Base-by-base conservation (phyloP, 2,888 invertebrate genomes). In the Hololepta plana region DNA sequence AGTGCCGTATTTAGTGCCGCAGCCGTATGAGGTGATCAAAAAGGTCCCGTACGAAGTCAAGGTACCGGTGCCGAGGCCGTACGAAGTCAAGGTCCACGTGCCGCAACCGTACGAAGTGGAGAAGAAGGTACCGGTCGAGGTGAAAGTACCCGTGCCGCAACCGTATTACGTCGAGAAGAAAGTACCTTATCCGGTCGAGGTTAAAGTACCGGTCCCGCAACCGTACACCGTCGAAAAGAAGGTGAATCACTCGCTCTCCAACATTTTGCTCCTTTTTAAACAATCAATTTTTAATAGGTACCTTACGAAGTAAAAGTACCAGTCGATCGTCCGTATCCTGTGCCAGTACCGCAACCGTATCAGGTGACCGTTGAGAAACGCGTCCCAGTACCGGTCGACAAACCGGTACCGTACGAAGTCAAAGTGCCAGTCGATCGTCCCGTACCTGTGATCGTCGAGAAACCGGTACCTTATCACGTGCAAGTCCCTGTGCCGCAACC, bases 41-140 rank as follows among this genome's bases (percentile, higher is more conserved):
- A 73, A 73, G 46, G 63, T 73, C 15, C 73, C 73, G 13, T 73
- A 73, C 46, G 72, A 72, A 59, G 74, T 75, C 13, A 72, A 73
- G 53, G 71, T 72, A 28, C 72, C 61, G 24, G 73, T 74, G 23
- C 73, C 74, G 51, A 67, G 69, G 45, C 74, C 74, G 20, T 74
- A 70, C 52, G 72, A 73, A 59, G 74, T 74, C 35, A 73, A 73
- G 56, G 70, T 76, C 5, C 67, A 59, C 25, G 67, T 70, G 10
- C 77, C 77, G 13, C 74, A 77, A 44, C 77, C 77, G 41, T 79
- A 76, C 63, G 73, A 72, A 34, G 77, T 79, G 17, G 74, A 75
- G 42, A 77, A 74, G 60, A 76, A 77, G 49, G 64, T 72, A 24
- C 77, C 79, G 32, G 66, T 64, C 42, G 70, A 72, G 34, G 80